Evolutionary conservation across 2,113 vertebrate species (phyloP), one percentile per base, ranked within the genome.

Genomic region (Ceyx cyanopectus): DNA sequence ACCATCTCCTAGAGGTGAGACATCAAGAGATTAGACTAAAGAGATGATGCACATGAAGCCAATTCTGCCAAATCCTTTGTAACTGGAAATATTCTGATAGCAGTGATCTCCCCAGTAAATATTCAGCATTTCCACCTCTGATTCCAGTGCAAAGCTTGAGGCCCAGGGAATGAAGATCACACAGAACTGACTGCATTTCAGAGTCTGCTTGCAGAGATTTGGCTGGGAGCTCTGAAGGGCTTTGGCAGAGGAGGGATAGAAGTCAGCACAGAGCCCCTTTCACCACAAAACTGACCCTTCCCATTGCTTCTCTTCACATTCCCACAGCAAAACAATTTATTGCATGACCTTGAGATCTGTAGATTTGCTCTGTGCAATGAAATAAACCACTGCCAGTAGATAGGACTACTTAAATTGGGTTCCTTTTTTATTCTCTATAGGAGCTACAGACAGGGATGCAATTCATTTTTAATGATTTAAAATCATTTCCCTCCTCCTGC

Each of bases 391-490:
- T 81, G 12, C 45, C 54, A 69, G 70, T 8, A 81, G 50, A 32
- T 85, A 84, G 9, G 29, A 73, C 74, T 81, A 73, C 19, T 93
- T 85, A 74, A 92, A 91, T 85, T 32, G 66, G 43, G 73, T 69
- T 79, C 54, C 54, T 34, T 76, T 75, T 62, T 62, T 77, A 45
- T 87, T 90, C 51, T 48, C 27, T 68, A 16, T 74, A 63, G 13
- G 43, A 89, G 50, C 30, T 57, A 81, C 53, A 91, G 74, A 66
- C 14, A 85, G 41, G 11, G 6, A 86, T 69, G 37, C 22, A 79
- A 84, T 51, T 69, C 6, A 51, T 30, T 87, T 62, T 76, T 76
- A 90, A 84, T 93, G 94, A 90, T 91, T 90, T 46, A 92, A 68
- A 93, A 68, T 85, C 1, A 87, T 73, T 82, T 90, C 26, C 41